Evolutionary conservation across 1,140 invertebrate genomes (phyloP).

Genomic region (Hyphantria cunea): DNA sequence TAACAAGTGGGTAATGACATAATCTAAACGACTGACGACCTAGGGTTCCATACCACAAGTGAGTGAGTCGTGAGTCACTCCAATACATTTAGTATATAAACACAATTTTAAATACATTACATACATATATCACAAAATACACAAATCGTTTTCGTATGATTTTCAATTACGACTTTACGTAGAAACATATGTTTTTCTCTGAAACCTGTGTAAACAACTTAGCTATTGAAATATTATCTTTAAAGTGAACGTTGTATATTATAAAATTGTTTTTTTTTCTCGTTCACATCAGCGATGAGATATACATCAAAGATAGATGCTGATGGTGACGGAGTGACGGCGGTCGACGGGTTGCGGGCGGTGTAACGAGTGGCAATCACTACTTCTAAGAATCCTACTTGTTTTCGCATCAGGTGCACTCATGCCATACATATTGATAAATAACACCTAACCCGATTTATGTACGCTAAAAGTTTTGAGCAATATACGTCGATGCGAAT

Average conservation of each 20-base stretch:
- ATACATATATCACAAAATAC: too few species aligned
- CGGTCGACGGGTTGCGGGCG: constrained; percentile 11
- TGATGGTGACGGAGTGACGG: constrained; percentile 8
- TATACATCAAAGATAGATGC: constrained; percentile 24
- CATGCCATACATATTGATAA: constrained; percentile 41
- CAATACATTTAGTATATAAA: constrained; percentile 42
- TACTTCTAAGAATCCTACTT: constrained; percentile 56
- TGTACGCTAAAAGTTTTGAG: constrained; percentile 19
- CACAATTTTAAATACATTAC: too few species aligned
- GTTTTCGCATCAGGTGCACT: constrained; percentile 61
- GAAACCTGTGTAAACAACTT: not conserved
- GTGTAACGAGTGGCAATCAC: constrained; percentile 50
- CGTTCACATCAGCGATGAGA: constrained; percentile 10
- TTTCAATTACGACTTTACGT: too few species aligned
- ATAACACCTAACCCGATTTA: constrained; percentile 23
- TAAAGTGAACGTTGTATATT: not conserved
- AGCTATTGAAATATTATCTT: not conserved
- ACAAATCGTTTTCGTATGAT: too few species aligned
- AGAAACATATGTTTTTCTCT: not conserved
- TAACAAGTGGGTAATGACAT: constrained; percentile 66
- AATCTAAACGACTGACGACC: constrained; percentile 52
- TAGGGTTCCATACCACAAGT: constrained; percentile 49
- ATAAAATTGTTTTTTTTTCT: constrained; percentile 4
- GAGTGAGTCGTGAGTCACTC: constrained; percentile 58
- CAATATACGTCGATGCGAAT: constrained; percentile 22